These are phyloP conservation scores for Crotalus helleri DNA, from an alignment of 2,113 vertebrate species.

Conservation along the genomic window DNA sequence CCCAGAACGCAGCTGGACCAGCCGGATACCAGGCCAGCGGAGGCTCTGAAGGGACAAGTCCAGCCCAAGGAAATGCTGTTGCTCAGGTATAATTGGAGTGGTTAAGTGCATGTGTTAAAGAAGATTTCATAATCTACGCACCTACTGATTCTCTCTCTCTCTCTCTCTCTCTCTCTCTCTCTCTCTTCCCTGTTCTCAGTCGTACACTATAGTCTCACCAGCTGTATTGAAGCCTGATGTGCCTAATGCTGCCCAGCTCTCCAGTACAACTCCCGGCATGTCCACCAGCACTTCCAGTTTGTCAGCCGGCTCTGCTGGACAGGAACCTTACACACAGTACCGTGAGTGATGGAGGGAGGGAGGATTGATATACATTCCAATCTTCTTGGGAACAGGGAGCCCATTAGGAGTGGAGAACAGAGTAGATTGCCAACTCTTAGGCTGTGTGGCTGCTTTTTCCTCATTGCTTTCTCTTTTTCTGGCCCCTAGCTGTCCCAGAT, in stretches of 20 bases:
- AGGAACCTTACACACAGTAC: slow-evolving; percentile 66
- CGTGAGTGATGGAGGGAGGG: slow-evolving; percentile 50
- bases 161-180: no score
- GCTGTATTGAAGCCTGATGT: slow-evolving; percentile 65
- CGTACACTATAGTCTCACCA: slow-evolving; percentile 61
- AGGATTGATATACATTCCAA: neutral
- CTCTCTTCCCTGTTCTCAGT: slow-evolving; percentile 29
- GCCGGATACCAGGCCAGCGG: slow-evolving; percentile 50
- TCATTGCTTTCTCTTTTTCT: neutral
- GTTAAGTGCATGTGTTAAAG: no score
- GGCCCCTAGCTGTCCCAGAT: slow-evolving; percentile 79
- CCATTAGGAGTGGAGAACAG: neutral
- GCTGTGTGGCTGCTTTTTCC: no score
- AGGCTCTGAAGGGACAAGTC: slow-evolving; percentile 42
- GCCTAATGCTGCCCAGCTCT: slow-evolving; percentile 55
- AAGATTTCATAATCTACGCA: neutral
- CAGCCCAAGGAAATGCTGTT: slow-evolving; percentile 42
- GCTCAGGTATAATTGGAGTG: slow-evolving; percentile 49
- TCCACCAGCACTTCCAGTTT: slow-evolving; percentile 44
- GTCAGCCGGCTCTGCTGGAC: slow-evolving; percentile 45
- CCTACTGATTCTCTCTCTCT: no score
- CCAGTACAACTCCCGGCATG: slow-evolving; percentile 38
- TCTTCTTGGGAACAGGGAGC: neutral
- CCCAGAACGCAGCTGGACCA: slow-evolving; percentile 55
- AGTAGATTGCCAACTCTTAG: neutral